These are phyloP conservation scores for Oxystoma pomonae DNA, from an alignment of 2,888 invertebrate genomes.

Conservation along the genomic window DNA sequence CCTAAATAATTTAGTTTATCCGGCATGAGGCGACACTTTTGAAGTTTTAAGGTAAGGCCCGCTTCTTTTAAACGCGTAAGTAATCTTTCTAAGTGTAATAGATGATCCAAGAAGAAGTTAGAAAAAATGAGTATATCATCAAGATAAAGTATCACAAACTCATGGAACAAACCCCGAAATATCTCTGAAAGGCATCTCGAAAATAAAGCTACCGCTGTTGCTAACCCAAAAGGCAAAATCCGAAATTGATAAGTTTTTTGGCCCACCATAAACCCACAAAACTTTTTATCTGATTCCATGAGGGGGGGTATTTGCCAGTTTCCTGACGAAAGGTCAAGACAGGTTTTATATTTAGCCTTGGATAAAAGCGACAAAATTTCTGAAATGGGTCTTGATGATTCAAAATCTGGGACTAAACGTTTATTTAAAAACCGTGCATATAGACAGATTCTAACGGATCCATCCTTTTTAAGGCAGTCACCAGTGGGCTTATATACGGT, in stretches of 20 bases:
- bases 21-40: neutral
- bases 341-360: neutral
- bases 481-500: conserved; percentile 31
- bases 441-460: conserved; percentile 29
- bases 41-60: neutral
- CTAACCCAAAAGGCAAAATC: conserved; percentile 9
- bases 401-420: conserved; percentile 30
- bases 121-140: conserved; percentile 10
- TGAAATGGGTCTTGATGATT: conserved; percentile 17
- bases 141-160: conserved; percentile 11
- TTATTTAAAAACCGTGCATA: conserved; percentile 32
- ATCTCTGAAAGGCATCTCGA: neutral
- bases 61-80: neutral
- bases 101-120: conserved; percentile 3
- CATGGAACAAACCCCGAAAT: conserved; percentile 2
- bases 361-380: conserved; percentile 7
- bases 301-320: neutral
- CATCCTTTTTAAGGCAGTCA: conserved; percentile 31
- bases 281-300: neutral
- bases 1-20: neutral
- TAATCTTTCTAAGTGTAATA: neutral
- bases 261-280: neutral
- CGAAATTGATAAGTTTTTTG: conserved; percentile 6
- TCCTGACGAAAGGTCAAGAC: neutral
- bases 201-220: conserved; percentile 10